A percentile compares a stretch with the other conserved stretches of the same genome.
Conservation (phyloP, 2,113 vertebrate species). For the Calyptomena viridis region DNA sequence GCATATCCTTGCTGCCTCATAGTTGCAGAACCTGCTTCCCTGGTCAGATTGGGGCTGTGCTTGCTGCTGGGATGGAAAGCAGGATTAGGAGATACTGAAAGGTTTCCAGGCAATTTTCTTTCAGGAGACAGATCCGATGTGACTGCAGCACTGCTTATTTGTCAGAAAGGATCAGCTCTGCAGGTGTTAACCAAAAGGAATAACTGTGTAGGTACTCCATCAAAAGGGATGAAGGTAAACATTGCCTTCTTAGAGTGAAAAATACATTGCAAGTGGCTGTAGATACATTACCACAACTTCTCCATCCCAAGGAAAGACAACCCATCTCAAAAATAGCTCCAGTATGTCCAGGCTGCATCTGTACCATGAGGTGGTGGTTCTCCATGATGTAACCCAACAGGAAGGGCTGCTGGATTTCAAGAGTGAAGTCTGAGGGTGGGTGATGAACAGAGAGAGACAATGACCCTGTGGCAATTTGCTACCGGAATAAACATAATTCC, state of each 20-base stretch:
- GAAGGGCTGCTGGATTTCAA: not conserved
- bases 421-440: not conserved
- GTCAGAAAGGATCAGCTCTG: not conserved
- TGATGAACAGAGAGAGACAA: not conserved
- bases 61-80: not conserved
- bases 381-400: not conserved
- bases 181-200: not conserved
- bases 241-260: not conserved
- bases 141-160: not conserved
- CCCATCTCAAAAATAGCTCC: not conserved
- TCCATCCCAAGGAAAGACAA: not conserved
- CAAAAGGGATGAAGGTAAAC: not conserved
- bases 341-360: not conserved
- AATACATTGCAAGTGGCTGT: not conserved
- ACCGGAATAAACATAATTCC: not conserved
- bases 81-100: not conserved
- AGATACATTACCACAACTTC: not conserved
- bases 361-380: not conserved
- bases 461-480: not conserved
- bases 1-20: not conserved
- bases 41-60: not conserved
- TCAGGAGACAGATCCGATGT: accelerated
- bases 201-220: not conserved
- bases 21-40: constrained; percentile 5
- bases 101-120: not conserved